Evolutionary conservation across 2,113 vertebrate genomes (phyloP).

Genomic region (Stictonetta naevosa): DNA sequence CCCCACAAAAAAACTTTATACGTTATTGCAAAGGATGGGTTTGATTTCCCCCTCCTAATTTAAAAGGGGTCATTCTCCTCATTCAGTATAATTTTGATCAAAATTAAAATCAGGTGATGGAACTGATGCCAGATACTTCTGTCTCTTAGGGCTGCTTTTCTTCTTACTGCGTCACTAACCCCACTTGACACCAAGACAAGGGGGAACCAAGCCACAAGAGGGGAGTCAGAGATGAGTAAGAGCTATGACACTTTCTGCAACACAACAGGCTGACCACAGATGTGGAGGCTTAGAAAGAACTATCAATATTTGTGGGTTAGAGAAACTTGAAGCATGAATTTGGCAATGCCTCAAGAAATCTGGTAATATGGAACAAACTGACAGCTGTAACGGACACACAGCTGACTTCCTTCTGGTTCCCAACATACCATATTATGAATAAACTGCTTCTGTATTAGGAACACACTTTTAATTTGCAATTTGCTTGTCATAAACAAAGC

Average conservation of each 20-base stretch:
- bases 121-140: background rate
- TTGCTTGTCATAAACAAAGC: slow-evolving; percentile 1
- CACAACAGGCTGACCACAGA: background rate
- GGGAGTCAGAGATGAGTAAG: background rate
- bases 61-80: background rate
- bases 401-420: background rate
- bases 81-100: background rate
- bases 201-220: background rate
- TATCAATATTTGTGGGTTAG: background rate
- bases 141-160: background rate
- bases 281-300: background rate
- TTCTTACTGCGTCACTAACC: background rate
- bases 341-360: background rate
- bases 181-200: background rate
- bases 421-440: background rate
- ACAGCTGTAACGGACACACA: background rate
- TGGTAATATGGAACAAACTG: background rate
- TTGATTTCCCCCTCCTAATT: fast-evolving
- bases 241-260: background rate
- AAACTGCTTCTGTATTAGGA: background rate
- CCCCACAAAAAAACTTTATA: background rate
- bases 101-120: background rate
- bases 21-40: background rate
- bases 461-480: background rate
- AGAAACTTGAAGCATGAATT: background rate